Base-by-base conservation (phyloP, 2,797 vertebrate genomes). In the Enteromius radiatus region DNA sequence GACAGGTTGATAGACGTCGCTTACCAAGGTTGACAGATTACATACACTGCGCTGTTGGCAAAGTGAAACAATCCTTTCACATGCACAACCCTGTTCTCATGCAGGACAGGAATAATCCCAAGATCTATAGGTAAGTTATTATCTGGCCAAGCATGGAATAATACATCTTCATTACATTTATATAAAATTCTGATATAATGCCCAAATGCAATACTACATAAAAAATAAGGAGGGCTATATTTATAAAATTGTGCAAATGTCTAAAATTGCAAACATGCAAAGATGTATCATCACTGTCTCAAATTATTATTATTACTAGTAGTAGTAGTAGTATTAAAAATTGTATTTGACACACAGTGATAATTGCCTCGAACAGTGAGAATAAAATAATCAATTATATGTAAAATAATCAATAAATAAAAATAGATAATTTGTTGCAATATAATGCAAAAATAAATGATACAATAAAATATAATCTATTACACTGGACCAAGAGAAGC, bases 21-120 rank as follows among this genome's bases (percentile, higher is more conserved):
- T 80, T 70, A 81, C 47, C 26, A 59, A 81, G 68, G 54, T 49
- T 63, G 41, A 73, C 79, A 47, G 79, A 81, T 81, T 63, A 73
- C 68, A 81, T 26, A 81, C 17, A 54, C 54, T 45, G 78, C 3
- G 14, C 38, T 71, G 54, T 47, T 73, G 47, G 69, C 43, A 63
- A 71, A 73, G 68, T 63, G 26, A 73, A 81, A 49, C 68, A 81
- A 47, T 73, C 49, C 23, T 59, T 41, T 43, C 7, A 69, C 56
- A 79, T 31, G 11, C 65, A 41, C 0, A 3, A 43, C 19, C 5
- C 17, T 28, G 15, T 70, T 78, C 17, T 54, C 47, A 7, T 56
- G 49, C 21, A 26, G 26, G 5, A 17, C 26, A 38, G 31, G n/a
- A 75, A 23, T 75, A 4, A 38, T 23, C 52, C 23, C 23, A 41